Conservation (phyloP, 2,888 invertebrate genomes). For the Perithous albicinctus region DNA sequence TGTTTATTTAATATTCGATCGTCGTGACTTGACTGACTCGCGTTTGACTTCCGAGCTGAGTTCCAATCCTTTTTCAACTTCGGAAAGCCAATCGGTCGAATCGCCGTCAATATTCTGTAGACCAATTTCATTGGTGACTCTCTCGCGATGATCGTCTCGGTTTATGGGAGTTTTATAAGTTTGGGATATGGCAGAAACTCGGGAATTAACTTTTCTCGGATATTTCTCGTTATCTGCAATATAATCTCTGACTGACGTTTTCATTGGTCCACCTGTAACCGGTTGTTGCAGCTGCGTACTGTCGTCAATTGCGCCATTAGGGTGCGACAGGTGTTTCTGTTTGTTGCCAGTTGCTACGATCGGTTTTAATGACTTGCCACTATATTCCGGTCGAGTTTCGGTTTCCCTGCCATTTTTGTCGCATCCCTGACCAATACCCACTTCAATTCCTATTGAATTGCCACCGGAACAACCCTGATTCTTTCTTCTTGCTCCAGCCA, state of each 20-base stretch:
- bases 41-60: constrained; percentile 39
- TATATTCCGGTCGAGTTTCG: neutral
- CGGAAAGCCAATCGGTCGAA: constrained; percentile 38
- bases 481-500: neutral
- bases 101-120: constrained; percentile 39
- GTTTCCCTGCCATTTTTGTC: constrained; percentile 17
- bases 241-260: constrained; percentile 7
- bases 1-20: neutral
- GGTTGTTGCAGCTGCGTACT: constrained; percentile 19
- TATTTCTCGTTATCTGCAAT: constrained; percentile 17
- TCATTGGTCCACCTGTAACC: constrained; percentile 2
- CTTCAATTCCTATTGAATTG: constrained; percentile 46
- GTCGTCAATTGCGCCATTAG: neutral
- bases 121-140: constrained; percentile 45
- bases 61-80: constrained; percentile 42
- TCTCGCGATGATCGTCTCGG: constrained; percentile 21
- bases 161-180: constrained; percentile 5
- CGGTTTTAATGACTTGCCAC: neutral
- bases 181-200: neutral
- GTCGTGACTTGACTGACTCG: neutral
- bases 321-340: neutral
- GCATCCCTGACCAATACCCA: constrained; percentile 41
- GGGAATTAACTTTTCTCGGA: neutral
- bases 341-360: neutral
- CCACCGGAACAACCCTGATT: constrained; percentile 12